Evolutionary conservation across 2,797 vertebrate species (phyloP), one percentile per base, ranked within the genome.

Genomic region (Borostomias antarcticus): DNA sequence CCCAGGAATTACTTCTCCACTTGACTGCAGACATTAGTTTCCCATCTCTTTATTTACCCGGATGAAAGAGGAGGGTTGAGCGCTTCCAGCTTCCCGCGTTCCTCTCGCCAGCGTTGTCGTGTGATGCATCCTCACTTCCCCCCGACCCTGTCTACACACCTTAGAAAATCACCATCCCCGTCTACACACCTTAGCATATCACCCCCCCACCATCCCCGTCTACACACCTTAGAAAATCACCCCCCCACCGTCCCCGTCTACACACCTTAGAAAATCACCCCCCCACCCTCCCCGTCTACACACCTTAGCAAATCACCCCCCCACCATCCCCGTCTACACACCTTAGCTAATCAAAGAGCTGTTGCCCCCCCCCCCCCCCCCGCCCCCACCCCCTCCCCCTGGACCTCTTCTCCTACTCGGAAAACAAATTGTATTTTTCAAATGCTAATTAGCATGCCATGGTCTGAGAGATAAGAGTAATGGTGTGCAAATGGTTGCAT

Each of bases 391-490:
- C 17, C 11, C 45, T 17, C 47, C 47, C n/a, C 17, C 29, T 30
- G 30, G 62, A 47, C 28, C 63, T 50, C 61, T 51, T 30, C 53
- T 48, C 47, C 52, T 54, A 21, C 72, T 66, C 43, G 71, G 66
- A 79, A 85, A 88, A 82, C 78, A 78, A 84, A 83, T 80, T 79
- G 76, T 78, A 74, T 84, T 85, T 79, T 82, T 78, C 74, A 87
- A 83, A 86, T 86, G 79, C 82, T 90, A 85, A 88, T 87, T 83
- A 85, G 80, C 65, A 72, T 73, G 80, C 79, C 80, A 83, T 75
- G 80, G 84, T 88, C 84, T 78, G 70, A 76, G 5, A 80, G 78
- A 86, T 80, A 82, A 89, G 84, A 88, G 74, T 86, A 88, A 89
- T 85, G 77, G 77, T 77, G 80, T 82, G 81, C 82, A 83, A 72